Evolutionary conservation across 2,888 invertebrate species (phyloP), one percentile per base, ranked within the genome.

Genomic region (Fabriciana adippe): DNA sequence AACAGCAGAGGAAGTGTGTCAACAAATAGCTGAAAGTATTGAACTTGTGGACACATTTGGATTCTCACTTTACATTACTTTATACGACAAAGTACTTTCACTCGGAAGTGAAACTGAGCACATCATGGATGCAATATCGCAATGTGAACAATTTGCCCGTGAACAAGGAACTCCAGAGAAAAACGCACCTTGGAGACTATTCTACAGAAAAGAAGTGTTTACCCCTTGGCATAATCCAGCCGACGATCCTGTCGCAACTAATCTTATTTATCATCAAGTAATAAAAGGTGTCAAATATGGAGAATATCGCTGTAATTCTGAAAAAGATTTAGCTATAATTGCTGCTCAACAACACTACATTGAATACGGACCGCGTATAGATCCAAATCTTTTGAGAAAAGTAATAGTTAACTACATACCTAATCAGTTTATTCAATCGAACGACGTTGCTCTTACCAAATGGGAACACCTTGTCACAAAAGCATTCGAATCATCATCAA

Each of bases 91-190:
- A 94, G 96, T 97, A 1, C 94, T 97, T 75, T 98, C 98, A 0
- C 86, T 98, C 67, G 98, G 98, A 48, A 96, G 96, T 84, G 98
- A 97, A 71, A 95, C 94, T 18, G 98, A 98, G 85, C 98, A 98
- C 82, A 96, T 99, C 0, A 96, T 99, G 96, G 99, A 99, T 88
- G 99, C 98, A 0, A 96, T 99, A 78, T 97, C 97, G 0, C 98
- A 98, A 84, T 98, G 98, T 85, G 99, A 99, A 84, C 98, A 99
- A 83, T 98, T 97, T 84, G 96, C 97, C 35, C 97, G 96, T 87
- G 98, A 98, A 85, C 96, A 97, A 83, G 97, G 97, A 0, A 95
- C 95, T 3, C 94, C 95, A 66, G 98, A 98, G 83, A 94, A 96
- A 75, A 96, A 94, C 79, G 97, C 97, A 5, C 96, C 97, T 0